Evolutionary conservation across 2,888 invertebrate genomes (phyloP).

Genomic region (Sminthurides aquaticus): DNA sequence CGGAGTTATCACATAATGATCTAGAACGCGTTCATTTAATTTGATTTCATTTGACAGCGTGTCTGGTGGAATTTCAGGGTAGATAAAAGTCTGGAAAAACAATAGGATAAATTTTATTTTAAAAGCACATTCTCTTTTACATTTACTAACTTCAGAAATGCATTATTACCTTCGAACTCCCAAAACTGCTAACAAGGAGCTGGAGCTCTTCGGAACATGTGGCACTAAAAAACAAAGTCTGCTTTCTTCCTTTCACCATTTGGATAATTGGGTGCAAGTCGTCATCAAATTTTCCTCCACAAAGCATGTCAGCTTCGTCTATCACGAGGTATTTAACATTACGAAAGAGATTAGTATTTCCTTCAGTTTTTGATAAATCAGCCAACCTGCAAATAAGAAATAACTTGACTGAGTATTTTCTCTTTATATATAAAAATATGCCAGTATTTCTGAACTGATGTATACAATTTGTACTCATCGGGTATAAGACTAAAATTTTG

Average conservation of each 20-base stretch:
- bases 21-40: slow-evolving; percentile 68
- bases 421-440: too few species aligned
- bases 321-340: slow-evolving; percentile 78
- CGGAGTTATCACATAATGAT: slow-evolving; percentile 84
- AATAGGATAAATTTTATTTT: neutral
- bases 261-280: slow-evolving; percentile 66
- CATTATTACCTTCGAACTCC: slow-evolving; percentile 52
- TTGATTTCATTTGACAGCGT: slow-evolving; percentile 14
- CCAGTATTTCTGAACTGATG: too few species aligned
- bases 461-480: too few species aligned
- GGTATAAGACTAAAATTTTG: too few species aligned
- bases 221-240: slow-evolving; percentile 88
- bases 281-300: slow-evolving; percentile 72
- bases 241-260: slow-evolving; percentile 65
- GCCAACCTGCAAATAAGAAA: slow-evolving; percentile 57
- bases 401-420: too few species aligned
- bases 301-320: slow-evolving; percentile 90
- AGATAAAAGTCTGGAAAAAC: slow-evolving; percentile 49
- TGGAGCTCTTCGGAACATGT: slow-evolving; percentile 76
- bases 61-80: slow-evolving; percentile 24
- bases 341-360: slow-evolving; percentile 62
- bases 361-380: slow-evolving; percentile 68
- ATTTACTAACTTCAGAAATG: too few species aligned
- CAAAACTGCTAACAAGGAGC: slow-evolving; percentile 55
- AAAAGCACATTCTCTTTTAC: neutral